These are phyloP conservation scores for Zaprionus gabonicus DNA, from an alignment of 1,140 invertebrate genomes.

Conservation along the genomic window DNA sequence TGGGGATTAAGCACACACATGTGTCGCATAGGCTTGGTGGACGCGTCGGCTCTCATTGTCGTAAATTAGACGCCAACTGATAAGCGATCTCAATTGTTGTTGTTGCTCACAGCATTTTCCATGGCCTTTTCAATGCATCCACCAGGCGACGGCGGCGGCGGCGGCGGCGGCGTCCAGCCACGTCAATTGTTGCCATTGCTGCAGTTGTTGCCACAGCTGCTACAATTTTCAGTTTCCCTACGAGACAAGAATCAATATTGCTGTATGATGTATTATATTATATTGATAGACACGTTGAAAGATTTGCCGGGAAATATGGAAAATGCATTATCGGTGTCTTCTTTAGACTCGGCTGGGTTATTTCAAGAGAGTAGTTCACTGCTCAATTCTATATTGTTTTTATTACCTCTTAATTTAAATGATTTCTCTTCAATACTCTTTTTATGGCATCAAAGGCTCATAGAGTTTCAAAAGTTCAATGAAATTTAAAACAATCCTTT, in stretches of 20 bases:
- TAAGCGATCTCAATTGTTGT: conserved; percentile 79
- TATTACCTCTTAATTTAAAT: too few species aligned
- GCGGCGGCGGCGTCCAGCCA: conserved; percentile 6
- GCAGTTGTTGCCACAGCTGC: conserved; percentile 45
- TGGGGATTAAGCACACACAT: conserved; percentile 49
- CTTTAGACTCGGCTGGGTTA: too few species aligned
- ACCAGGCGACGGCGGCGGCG: neutral
- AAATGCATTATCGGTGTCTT: neutral
- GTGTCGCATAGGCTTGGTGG: conserved; percentile 66
- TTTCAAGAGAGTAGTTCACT: too few species aligned
- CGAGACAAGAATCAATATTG: conserved; percentile 41
- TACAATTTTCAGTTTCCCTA: conserved; percentile 1
- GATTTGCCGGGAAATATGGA: neutral
- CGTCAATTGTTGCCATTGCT: conserved; percentile 32
- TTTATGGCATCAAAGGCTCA: too few species aligned
- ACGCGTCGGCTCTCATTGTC: conserved; percentile 76
- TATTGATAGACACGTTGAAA: conserved; percentile 29
- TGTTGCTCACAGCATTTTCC: conserved; percentile 67
- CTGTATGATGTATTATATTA: conserved; percentile 23
- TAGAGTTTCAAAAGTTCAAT: too few species aligned
- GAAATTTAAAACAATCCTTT: too few species aligned
- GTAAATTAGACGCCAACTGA: conserved; percentile 83
- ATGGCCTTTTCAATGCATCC: conserved; percentile 24
- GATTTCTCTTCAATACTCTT: too few species aligned
- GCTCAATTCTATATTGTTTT: too few species aligned